Evolutionary conservation across 2,888 invertebrate genomes (phyloP).

Genomic region (Conistra vaccinii): DNA sequence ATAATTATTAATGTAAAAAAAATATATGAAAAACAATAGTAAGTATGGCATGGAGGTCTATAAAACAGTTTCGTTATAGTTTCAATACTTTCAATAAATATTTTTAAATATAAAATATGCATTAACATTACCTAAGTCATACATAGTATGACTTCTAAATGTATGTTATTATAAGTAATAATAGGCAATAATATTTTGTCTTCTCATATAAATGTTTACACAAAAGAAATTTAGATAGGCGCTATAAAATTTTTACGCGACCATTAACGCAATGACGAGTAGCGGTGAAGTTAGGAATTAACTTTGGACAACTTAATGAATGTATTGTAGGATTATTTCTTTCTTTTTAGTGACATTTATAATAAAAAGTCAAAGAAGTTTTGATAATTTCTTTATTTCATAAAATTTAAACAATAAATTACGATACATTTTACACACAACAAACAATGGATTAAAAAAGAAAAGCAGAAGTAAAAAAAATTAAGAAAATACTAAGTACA

Average conservation of each 20-base stretch:
- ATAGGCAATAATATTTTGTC: not conserved
- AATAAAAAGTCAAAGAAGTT: slow-evolving; percentile 4
- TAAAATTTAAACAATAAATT: not conserved
- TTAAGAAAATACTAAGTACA: not conserved
- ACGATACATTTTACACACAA: not conserved
- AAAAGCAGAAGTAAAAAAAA: not conserved
- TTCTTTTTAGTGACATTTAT: not conserved
- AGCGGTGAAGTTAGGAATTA: slow-evolving; percentile 28
- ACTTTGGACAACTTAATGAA: not conserved
- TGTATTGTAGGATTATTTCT: not conserved
- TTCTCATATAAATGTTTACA: slow-evolving; percentile 12
- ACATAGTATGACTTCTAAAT: not conserved
- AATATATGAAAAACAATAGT: not conserved
- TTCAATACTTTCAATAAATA: not conserved
- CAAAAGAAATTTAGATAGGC: slow-evolving; percentile 17
- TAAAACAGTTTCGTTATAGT: not conserved
- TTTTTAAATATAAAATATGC: not conserved
- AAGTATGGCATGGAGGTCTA: not conserved
- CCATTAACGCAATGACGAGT: slow-evolving; percentile 18
- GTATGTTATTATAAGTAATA: not conserved
- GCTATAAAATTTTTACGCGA: slow-evolving; percentile 12
- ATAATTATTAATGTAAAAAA: not conserved
- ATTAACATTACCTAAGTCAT: not conserved
- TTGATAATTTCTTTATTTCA: not conserved
- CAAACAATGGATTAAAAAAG: not conserved